phyloP scores from a whole-genome alignment of 1,140 invertebrate genomes.

The Anastatus disparis region DNA sequence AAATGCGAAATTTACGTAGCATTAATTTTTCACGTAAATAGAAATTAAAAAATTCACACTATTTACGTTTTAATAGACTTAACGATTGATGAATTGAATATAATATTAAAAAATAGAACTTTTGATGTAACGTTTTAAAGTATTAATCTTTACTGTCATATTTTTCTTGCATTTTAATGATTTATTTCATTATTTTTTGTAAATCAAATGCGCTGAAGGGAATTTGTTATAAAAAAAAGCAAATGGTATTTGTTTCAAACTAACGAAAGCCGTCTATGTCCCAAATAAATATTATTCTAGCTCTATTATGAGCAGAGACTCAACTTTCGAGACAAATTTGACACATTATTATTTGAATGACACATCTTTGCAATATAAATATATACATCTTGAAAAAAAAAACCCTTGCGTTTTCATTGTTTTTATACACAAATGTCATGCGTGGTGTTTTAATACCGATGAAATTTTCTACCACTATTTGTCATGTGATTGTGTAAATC shows the following conservation, averaged over 20 bases:
- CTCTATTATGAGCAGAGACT: not conserved
- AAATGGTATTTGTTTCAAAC: slow-evolving; percentile 9
- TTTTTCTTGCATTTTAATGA: not conserved
- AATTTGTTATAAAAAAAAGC: too few species aligned
- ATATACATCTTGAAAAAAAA: slow-evolving; percentile 6
- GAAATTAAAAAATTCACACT: too few species aligned
- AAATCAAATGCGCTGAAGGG: not conserved
- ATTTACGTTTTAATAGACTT: too few species aligned
- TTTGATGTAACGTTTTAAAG: too few species aligned
- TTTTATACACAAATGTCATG: slow-evolving; percentile 31
- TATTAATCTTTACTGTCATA: not conserved
- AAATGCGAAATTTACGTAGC: too few species aligned
- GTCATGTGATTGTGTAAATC: not conserved
- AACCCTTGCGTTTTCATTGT: slow-evolving; percentile 21
- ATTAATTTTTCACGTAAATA: too few species aligned
- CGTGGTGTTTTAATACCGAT: not conserved
- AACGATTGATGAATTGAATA: too few species aligned
- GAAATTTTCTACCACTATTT: slow-evolving; percentile 9
- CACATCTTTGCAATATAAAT: slow-evolving; percentile 33
- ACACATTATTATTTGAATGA: slow-evolving; percentile 13
- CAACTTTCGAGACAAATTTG: slow-evolving; percentile 3
- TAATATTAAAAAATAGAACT: too few species aligned
- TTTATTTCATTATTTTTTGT: not conserved
- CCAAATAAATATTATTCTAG: not conserved
- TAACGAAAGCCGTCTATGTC: slow-evolving; percentile 20